A percentile compares a stretch with the other conserved stretches of the same genome.
Conservation (phyloP, 2,888 invertebrate species). For the Ametastegia equiseti region DNA sequence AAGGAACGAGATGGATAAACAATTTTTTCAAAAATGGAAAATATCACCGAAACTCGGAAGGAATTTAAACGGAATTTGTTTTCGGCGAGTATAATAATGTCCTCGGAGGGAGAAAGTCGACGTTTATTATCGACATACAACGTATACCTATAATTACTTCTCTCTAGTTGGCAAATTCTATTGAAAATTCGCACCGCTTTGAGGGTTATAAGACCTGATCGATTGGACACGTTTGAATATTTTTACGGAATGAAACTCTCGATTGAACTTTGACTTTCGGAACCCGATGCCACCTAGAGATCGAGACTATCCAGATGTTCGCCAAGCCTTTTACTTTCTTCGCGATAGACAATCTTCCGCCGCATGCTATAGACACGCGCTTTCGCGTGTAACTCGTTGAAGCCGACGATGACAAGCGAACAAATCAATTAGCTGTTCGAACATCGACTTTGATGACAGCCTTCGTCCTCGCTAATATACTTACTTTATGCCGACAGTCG, state of each 20-base stretch:
- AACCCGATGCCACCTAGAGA: not conserved
- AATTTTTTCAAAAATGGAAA: no score
- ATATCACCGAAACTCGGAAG: no score
- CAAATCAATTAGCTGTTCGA: constrained; percentile 1
- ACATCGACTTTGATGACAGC: not conserved
- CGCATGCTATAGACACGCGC: not conserved
- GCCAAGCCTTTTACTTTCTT: constrained; percentile 2
- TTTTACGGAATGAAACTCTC: not conserved
- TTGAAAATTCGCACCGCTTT: not conserved
- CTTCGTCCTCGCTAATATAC: not conserved
- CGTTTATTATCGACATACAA: no score
- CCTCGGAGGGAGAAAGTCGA: not conserved
- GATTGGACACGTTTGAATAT: not conserved
- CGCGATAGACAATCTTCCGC: constrained; percentile 1
- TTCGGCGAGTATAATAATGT: not conserved
- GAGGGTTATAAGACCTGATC: not conserved
- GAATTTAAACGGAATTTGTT: not conserved
- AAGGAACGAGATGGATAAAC: no score
- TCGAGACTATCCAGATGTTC: not conserved
- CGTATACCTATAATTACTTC: not conserved
- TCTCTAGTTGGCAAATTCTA: not conserved
- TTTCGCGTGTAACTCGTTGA: not conserved
- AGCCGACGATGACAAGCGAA: not conserved
- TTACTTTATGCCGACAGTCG: not conserved
- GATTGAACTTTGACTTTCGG: constrained; percentile 1